Conservation (phyloP, 2,888 invertebrate species). For the Allophyes oxyacanthae region DNA sequence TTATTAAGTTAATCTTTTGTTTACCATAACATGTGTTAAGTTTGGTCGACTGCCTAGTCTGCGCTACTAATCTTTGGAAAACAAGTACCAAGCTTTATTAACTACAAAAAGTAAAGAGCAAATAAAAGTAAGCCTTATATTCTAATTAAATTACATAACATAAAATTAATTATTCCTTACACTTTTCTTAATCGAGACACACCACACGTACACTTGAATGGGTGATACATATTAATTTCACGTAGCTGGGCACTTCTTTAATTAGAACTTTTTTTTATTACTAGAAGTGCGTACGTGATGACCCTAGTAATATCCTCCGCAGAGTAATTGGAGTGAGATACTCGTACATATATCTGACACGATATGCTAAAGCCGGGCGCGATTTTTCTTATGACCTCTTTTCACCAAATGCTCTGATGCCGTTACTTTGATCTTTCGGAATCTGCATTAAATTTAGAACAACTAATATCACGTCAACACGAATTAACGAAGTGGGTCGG, state of each 20-base stretch:
- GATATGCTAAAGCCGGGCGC: constrained; percentile 57
- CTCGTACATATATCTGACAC: constrained; percentile 63
- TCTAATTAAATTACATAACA: constrained; percentile 16
- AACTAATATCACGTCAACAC: constrained; percentile 23
- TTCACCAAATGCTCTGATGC: constrained; percentile 19
- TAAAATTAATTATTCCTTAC: constrained; percentile 30
- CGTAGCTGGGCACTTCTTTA: constrained; percentile 34
- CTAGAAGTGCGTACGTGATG: constrained; percentile 53
- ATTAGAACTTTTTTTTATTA: constrained; percentile 46
- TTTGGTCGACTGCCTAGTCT: constrained; percentile 10
- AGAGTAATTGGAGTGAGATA: constrained; percentile 73
- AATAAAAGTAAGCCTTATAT: constrained; percentile 1
- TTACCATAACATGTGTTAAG: constrained; percentile 16
- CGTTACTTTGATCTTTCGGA: constrained; percentile 37
- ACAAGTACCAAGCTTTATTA: constrained; percentile 1
- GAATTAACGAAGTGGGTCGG: constrained; percentile 24
- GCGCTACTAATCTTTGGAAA: constrained; percentile 17
- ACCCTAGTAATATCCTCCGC: constrained; percentile 64
- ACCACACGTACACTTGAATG: constrained; percentile 43
- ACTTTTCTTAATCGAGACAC: constrained; percentile 24
- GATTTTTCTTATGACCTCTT: constrained; percentile 62
- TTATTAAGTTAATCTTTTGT: constrained; percentile 27
- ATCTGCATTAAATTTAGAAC: constrained; percentile 44
- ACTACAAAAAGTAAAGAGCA: neutral
- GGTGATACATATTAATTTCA: constrained; percentile 53